A percentile compares a stretch with the other conserved stretches of the same genome.
These are phyloP conservation scores for Monochamus alternatus DNA, from an alignment of 2,888 invertebrate genomes.

Conservation along the genomic window DNA sequence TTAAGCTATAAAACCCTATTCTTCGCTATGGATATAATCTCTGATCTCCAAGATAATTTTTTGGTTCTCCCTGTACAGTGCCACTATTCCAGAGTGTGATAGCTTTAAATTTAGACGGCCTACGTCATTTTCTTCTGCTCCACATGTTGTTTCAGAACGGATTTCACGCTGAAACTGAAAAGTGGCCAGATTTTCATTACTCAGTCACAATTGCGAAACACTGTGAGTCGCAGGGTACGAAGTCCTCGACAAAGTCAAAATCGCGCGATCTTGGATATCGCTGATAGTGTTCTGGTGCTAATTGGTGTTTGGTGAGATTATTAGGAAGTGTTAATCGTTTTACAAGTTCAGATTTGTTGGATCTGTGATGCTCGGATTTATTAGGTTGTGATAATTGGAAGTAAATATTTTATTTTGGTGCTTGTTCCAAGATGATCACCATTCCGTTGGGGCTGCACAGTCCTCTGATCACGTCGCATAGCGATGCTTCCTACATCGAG, in stretches of 20 bases:
- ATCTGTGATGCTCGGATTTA: neutral
- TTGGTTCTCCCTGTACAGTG: neutral
- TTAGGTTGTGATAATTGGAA: conserved; percentile 3
- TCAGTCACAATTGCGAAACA: neutral
- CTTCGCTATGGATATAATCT: neutral
- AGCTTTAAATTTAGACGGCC: conserved; percentile 35
- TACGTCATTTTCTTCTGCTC: conserved; percentile 36
- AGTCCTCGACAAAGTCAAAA: neutral
- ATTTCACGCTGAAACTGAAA: conserved; percentile 30
- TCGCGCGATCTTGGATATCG: neutral
- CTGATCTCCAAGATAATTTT: neutral
- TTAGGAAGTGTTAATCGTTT: conserved; percentile 11
- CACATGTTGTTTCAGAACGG: conserved; percentile 41
- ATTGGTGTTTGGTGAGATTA: neutral
- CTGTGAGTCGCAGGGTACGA: neutral
- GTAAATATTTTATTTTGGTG: neutral
- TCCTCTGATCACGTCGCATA: conserved; percentile 68
- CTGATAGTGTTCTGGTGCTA: neutral
- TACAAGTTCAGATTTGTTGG: neutral
- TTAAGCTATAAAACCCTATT: too few relatives aligned
- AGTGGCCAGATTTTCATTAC: conserved; percentile 4
- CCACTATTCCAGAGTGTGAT: conserved; percentile 39
- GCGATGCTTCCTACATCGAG: conserved; percentile 76
- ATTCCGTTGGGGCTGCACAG: conserved; percentile 57
- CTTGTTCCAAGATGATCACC: conserved; percentile 52